Percentiles rank a stretch among this genome's conserved stretches.
Evolutionary conservation across 2,113 vertebrate species (phyloP).

Genomic region (Podiceps cristatus): DNA sequence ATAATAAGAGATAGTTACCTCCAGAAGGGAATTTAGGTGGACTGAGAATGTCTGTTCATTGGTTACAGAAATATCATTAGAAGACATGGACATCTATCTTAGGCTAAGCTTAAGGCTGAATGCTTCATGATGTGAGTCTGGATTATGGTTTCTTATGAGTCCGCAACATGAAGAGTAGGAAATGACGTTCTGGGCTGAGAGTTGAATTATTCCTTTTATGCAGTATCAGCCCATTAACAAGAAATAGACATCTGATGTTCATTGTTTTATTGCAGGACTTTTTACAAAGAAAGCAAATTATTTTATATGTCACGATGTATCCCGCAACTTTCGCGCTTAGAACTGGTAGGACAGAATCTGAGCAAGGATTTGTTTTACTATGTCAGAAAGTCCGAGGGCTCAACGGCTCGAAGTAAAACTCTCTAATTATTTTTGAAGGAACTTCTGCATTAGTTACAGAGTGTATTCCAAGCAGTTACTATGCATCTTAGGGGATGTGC

Average conservation of each 20-base stretch:
- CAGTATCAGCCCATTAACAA: not conserved
- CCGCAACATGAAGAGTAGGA: not conserved
- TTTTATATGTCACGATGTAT: not conserved
- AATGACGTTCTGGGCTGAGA: not conserved
- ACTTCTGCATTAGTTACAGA: not conserved
- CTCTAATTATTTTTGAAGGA: not conserved
- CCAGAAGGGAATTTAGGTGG: not conserved
- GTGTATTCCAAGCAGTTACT: not conserved
- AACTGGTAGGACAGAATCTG: not conserved
- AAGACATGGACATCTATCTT: not conserved
- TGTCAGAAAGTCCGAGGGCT: not conserved
- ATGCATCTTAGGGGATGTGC: not conserved
- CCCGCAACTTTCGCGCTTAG: fast-evolving
- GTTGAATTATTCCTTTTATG: not conserved
- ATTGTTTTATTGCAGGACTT: not conserved
- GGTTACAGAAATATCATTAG: not conserved
- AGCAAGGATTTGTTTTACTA: not conserved
- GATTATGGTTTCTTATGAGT: not conserved
- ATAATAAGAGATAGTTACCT: not conserved
- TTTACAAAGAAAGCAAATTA: not conserved
- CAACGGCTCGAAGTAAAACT: not conserved
- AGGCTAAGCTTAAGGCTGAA: not conserved
- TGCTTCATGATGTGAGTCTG: not conserved
- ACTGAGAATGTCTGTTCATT: not conserved
- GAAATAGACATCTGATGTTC: not conserved